Evolutionary conservation across 2,113 vertebrate species (phyloP).

Genomic region (Saimiri boliviensis): DNA sequence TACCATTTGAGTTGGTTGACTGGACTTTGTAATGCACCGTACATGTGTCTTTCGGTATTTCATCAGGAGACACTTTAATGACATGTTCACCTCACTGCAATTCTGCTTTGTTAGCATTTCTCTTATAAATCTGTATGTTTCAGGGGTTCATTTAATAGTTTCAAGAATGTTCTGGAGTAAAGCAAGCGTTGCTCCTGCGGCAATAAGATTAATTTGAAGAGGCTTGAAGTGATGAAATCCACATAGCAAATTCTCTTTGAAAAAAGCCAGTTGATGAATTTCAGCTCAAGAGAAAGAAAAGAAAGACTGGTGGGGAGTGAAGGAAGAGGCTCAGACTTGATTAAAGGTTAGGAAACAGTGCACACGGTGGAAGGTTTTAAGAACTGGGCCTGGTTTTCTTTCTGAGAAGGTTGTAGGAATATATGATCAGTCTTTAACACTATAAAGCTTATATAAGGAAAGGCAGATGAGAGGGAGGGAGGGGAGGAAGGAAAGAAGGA

Average conservation of each 20-base stretch:
- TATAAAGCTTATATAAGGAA: neutral
- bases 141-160: slow-evolving; percentile 5
- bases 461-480: neutral
- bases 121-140: slow-evolving; percentile 41
- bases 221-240: slow-evolving; percentile 1
- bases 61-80: slow-evolving; percentile 42
- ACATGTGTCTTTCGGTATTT: neutral
- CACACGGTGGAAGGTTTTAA: neutral
- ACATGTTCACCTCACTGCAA: neutral
- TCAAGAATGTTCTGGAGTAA: neutral
- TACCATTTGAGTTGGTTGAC: slow-evolving; percentile 33
- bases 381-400: neutral
- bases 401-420: neutral
- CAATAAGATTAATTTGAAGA: slow-evolving; percentile 45
- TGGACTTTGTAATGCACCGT: neutral
- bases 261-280: neutral
- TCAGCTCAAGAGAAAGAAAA: neutral
- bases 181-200: neutral
- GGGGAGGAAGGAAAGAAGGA: no score
- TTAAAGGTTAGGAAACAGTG: neutral
- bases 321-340: neutral
- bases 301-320: neutral
- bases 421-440: neutral
- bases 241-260: neutral
- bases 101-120: slow-evolving; percentile 45